Base-by-base conservation (phyloP, 2,797 vertebrate genomes). In the Taenioides sp. region DNA sequence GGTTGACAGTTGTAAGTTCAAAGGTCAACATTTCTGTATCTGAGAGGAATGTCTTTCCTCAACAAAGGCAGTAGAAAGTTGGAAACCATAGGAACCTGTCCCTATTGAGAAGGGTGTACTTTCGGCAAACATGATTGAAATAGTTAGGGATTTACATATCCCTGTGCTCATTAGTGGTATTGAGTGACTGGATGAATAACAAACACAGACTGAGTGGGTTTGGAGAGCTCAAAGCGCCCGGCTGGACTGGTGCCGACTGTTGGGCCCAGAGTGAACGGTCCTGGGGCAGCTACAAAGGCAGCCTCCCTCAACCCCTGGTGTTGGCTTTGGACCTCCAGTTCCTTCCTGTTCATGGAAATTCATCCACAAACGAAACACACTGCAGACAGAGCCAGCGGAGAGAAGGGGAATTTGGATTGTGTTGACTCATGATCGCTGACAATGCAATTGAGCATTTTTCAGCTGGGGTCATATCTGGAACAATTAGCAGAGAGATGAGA, bases 301-400 rank as follows among this genome's bases (percentile, higher is more conserved):
- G 74, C 80, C 85, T 90, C 72, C 2, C 82, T 90, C 87, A 91
- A 87, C 75, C 84, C 75, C 76, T 23, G 16, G 59, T 93, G 92
- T 93, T 92, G 90, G 84, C 89, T 92, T 91, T 92, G 89, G 93
- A 91, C 72, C 79, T 70, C 65, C 73, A 80, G 79, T 88, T 91
- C 91, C 89, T 93, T 94, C 92, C 91, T 94, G 89, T 91, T 92
- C 91, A 88, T 88, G 86, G 82, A 93, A 88, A 90, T 90, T 85
- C 64, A 76, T 65, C 69, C 72, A 82, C 70, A 81, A 81, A 72
- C 64, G 49, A 90, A 87, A 75, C 72, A 74, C 74, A n/a, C 84
- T 84, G 81, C 68, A 83, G 71, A 80, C n/a, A 7, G 55, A 40
- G 43, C 55, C 60, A 72, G n/a, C 9, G 11, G 27, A 55, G 50